Evolutionary conservation across 2,888 invertebrate genomes (phyloP).

Genomic region (Phortica okadai): DNA sequence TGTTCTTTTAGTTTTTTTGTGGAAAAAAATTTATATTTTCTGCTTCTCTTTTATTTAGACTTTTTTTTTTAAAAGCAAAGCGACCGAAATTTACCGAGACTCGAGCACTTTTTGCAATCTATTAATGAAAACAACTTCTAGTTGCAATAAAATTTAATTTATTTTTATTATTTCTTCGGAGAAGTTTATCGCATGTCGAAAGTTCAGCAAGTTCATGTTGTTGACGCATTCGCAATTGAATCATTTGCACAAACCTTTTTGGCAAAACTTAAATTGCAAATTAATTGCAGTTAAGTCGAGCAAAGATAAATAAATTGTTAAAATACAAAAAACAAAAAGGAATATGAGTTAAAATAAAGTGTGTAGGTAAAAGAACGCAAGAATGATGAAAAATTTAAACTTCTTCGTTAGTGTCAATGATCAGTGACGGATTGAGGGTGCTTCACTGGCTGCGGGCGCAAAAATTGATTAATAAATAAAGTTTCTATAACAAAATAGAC

Average conservation of each 20-base stretch:
- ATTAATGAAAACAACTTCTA: no score
- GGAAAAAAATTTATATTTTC: not conserved
- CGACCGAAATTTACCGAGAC: not conserved
- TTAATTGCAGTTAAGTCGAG: slow-evolving; percentile 76
- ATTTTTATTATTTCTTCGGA: no score
- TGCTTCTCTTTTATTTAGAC: not conserved
- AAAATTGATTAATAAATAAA: not conserved
- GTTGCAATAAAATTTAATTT: no score
- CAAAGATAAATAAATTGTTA: slow-evolving; percentile 48
- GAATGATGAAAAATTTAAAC: no score
- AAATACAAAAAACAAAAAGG: slow-evolving; percentile 20
- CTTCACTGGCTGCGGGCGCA: no score
- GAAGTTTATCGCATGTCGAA: not conserved
- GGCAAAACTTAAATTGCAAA: slow-evolving; percentile 71
- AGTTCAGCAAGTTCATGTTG: not conserved
- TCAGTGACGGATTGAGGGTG: not conserved
- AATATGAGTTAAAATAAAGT: not conserved
- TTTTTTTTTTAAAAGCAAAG: slow-evolving; percentile 12
- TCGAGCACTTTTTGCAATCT: no score
- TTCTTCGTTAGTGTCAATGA: no score
- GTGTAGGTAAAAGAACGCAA: no score
- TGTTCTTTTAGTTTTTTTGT: not conserved
- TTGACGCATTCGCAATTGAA: not conserved
- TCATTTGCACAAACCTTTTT: slow-evolving; percentile 29
- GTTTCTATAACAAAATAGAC: no score